Evolutionary conservation across 2,113 vertebrate genomes (phyloP), one percentile per base, ranked within the genome.

Genomic region (Progne subis): DNA sequence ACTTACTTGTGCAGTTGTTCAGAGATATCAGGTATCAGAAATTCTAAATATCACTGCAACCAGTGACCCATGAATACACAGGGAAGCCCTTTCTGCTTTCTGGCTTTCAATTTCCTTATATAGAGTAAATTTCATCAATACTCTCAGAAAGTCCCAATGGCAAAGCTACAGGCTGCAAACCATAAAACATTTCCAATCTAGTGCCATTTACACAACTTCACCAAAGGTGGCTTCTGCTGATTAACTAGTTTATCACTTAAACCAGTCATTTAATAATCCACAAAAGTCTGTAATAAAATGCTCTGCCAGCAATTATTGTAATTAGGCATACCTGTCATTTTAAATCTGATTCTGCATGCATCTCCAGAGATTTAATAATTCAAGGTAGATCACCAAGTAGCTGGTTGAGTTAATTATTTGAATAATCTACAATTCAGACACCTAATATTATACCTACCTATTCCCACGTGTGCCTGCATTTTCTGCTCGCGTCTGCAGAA

Each of bases 331-430:
- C 71, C 52, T 92, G 77, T 91, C 52, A 94, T 82, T 96, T 94
- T 47, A 94, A 89, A 92, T 92, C 57, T 87, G 61, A 86, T 91
- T 87, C 74, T 11, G 4, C 52, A 67, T 55, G 47, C 64, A 28
- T 89, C 86, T 95, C 89, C 43, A 84, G 93, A 92, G 81, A 89
- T 82, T 82, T 71, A 81, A 75, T 82, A 75, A 91, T 89, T 84
- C 52, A 55, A 89, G 74, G 74, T 82, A 91, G 84, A 95, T 86
- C 93, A 92, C 65, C 93, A 91, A 94, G 74, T 89, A 96, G 50
- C 55, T 94, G 46, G 71, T 52, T 94, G 82, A 92, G 78, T 65
- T 92, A 91, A 95, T 96, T 92, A 94, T 75, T 92, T 91, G 65
- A 89, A 92, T 84, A 81, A 89, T 89, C 52, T 89, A 59, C 56